Conservation (phyloP, 2,113 vertebrate species). For the Tupaia tana region DNA sequence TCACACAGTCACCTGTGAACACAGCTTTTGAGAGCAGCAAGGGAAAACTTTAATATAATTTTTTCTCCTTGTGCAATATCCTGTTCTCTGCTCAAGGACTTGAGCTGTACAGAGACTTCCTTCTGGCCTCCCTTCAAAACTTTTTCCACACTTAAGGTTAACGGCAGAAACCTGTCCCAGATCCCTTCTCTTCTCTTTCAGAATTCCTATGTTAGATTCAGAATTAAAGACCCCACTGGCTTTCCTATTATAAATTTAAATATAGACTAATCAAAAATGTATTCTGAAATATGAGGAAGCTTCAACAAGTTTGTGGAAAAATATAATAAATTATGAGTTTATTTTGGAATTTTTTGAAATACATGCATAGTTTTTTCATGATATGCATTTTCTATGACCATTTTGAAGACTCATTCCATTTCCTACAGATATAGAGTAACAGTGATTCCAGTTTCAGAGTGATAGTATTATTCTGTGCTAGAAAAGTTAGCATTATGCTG, state of each 20-base stretch:
- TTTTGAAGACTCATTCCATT: not conserved
- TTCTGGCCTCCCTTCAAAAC: not conserved
- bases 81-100: not conserved
- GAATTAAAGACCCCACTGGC: not conserved
- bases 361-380: too few species aligned
- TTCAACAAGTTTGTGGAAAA: too few species aligned
- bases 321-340: too few species aligned
- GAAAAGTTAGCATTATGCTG: not conserved
- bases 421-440: not conserved
- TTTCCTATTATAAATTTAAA: constrained; percentile 4
- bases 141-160: not conserved
- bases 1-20: not conserved
- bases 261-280: not conserved
- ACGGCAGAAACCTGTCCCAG: not conserved
- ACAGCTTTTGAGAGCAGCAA: not conserved
- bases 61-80: not conserved
- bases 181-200: not conserved
- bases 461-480: not conserved
- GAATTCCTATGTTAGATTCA: not conserved
- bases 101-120: not conserved
- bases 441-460: not conserved
- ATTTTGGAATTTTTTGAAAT: too few species aligned
- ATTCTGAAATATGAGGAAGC: not conserved
- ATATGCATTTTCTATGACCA: too few species aligned
- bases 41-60: not conserved